phyloP scores from a whole-genome alignment of 2,113 vertebrate genomes.

The crab-eating macaque (Macaca fascicularis) region T2T-MFA8v1.1 NC_088379.1:173416501-173417000 shows the following conservation, averaged over 20 bases:
- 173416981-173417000: neutral
- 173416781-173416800: neutral
- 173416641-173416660: neutral
- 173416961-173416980: neutral
- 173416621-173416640: neutral
- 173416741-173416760: neutral
- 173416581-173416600: neutral
- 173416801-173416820: fast-evolving
- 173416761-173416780: neutral
- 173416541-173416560: neutral
- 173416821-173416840: fast-evolving
- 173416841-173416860: neutral
- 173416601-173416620: neutral
- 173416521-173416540: neutral
- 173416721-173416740: constrained; percentile 7
- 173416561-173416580: neutral
- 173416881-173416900: neutral
- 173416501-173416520: neutral
- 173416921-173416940: neutral
- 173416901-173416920: neutral
- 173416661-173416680: neutral
- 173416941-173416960: neutral
- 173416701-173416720: neutral
- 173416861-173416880: neutral
- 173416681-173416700: constrained; percentile 31